Conservation (phyloP, 92 coral and sea anemone species). For the Parazoanthus atlanticus region DNA sequence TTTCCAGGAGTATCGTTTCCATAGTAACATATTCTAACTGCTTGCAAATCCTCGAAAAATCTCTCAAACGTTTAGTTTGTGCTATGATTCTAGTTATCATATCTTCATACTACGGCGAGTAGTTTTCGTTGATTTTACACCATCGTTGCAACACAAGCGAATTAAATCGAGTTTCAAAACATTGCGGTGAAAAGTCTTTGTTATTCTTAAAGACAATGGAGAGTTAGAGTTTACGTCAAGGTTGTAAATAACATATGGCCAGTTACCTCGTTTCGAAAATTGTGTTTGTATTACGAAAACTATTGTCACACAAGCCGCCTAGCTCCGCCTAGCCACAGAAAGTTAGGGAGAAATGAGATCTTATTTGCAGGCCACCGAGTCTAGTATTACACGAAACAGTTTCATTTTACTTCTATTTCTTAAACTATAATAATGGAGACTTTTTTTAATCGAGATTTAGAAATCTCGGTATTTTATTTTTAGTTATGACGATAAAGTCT, state of each 20-base stretch:
- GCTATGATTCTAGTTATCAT: background rate
- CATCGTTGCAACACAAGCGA: background rate
- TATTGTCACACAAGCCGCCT: background rate
- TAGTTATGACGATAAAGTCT: background rate
- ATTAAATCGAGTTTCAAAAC: background rate
- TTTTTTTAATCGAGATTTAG: background rate
- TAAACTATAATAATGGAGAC: background rate
- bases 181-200: too few relatives aligned
- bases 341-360: background rate
- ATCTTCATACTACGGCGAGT: background rate
- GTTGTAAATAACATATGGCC: background rate
- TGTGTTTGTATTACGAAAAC: background rate
- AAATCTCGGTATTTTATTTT: background rate
- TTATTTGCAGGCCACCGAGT: background rate
- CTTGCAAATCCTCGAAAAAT: background rate
- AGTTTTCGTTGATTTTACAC: too few relatives aligned
- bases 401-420: background rate
- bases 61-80: background rate
- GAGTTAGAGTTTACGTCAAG: background rate
- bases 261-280: background rate
- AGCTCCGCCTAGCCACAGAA: background rate
- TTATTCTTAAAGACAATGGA: background rate
- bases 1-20: slow-evolving; percentile 23
- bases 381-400: background rate
- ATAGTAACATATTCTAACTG: slow-evolving; percentile 26